Conservation (phyloP, 2,797 vertebrate genomes). For the Onychomys torridus region DNA sequence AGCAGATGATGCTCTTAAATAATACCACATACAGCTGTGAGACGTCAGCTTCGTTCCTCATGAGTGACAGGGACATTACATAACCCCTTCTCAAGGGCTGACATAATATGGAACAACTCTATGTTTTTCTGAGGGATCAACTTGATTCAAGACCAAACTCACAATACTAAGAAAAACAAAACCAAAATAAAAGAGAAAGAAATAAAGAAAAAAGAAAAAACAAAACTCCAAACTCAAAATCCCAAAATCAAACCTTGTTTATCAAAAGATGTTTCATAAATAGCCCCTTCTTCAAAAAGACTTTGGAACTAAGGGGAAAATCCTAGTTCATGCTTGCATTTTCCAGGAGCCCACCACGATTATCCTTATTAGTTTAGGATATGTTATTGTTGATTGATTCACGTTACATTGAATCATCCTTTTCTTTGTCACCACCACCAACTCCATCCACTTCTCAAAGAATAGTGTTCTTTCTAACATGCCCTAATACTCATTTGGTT, state of each 20-base stretch:
- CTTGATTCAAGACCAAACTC: conserved; percentile 30
- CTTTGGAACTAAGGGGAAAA: conserved; percentile 4
- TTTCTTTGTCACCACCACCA: not conserved
- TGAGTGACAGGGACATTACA: not conserved
- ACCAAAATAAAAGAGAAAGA: not conserved
- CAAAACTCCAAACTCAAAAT: not conserved
- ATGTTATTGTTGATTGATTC: not conserved
- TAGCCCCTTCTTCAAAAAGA: not conserved
- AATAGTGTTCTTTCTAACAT: not conserved
- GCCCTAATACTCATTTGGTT: not conserved
- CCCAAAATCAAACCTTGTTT: conserved; percentile 12
- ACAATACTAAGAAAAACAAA: conserved; percentile 9
- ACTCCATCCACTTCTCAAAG: not conserved
- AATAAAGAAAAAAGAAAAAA: not conserved
- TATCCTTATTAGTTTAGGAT: conserved; percentile 35
- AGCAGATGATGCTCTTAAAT: not conserved
- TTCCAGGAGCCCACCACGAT: not conserved
- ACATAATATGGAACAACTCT: not conserved
- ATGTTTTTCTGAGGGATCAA: not conserved
- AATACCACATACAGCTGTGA: not conserved
- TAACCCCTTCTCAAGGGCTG: not conserved
- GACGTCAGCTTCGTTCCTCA: not conserved
- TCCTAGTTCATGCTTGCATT: not conserved
- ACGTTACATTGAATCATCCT: not conserved
- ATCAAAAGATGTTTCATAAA: conserved; percentile 5